Evolutionary conservation across 1,140 invertebrate genomes (phyloP).

Genomic region (Anadara kagoshimensis): DNA sequence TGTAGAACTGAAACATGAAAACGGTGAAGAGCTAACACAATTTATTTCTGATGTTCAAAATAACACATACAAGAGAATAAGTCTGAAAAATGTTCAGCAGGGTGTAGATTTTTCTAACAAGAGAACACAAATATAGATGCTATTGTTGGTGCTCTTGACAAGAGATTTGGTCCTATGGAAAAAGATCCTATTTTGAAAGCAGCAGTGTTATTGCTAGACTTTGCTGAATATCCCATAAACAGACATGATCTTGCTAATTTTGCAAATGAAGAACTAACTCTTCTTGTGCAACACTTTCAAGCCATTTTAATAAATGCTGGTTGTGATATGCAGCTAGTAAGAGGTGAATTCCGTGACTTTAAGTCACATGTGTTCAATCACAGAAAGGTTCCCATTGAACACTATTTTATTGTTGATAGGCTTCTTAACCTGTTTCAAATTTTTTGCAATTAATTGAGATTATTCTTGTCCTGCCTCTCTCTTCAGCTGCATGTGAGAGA

Average conservation of each 20-base stretch:
- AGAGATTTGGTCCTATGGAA: slow-evolving; percentile 20
- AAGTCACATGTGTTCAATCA: neutral
- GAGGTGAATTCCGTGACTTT: neutral
- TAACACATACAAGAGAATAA: neutral
- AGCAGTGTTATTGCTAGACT: neutral
- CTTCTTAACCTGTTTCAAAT: neutral
- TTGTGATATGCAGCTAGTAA: neutral
- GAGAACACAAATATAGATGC: neutral
- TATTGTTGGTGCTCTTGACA: slow-evolving; percentile 7
- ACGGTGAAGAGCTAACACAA: slow-evolving; percentile 1
- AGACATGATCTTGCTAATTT: slow-evolving; percentile 3
- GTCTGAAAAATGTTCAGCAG: neutral
- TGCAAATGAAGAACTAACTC: slow-evolving; percentile 1
- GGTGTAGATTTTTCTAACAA: neutral
- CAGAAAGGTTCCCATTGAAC: neutral
- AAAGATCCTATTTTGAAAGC: slow-evolving; percentile 15
- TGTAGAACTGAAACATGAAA: slow-evolving; percentile 4
- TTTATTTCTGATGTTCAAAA: neutral
- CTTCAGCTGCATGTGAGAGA: no score
- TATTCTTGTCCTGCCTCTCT: slow-evolving; percentile 1
- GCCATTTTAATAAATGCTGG: neutral
- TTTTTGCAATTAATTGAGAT: neutral
- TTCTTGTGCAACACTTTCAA: slow-evolving; percentile 9
- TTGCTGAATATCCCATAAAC: slow-evolving; percentile 1
- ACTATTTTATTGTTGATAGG: neutral